Conservation (phyloP, 2,888 invertebrate genomes). For the Nemoura dubitans region DNA sequence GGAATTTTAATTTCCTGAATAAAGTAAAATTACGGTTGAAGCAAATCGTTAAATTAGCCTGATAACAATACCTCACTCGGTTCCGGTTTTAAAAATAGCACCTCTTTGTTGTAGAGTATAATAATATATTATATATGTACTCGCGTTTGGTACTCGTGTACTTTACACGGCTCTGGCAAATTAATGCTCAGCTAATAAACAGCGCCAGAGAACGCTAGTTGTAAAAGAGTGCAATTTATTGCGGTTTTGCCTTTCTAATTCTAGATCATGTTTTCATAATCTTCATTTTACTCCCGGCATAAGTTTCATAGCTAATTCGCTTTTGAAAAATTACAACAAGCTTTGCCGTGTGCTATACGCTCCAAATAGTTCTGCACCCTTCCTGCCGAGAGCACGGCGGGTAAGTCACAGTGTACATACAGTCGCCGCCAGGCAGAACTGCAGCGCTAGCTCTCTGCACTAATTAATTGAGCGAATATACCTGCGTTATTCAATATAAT, state of each 20-base stretch:
- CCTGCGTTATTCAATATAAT: too few relatives aligned
- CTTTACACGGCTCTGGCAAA: neutral
- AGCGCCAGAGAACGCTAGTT: neutral
- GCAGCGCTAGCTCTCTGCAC: too few relatives aligned
- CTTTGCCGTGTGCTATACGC: neutral
- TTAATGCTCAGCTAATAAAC: neutral
- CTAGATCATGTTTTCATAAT: constrained; percentile 12
- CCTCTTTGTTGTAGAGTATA: neutral
- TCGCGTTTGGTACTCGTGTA: too few relatives aligned
- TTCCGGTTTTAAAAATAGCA: neutral
- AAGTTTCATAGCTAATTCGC: constrained; percentile 3
- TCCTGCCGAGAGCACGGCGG: too few relatives aligned
- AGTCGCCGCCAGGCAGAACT: too few relatives aligned
- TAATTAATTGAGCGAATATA: too few relatives aligned
- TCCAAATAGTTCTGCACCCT: neutral
- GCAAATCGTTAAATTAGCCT: neutral
- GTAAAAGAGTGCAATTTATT: neutral
- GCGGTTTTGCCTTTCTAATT: neutral
- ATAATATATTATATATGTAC: too few relatives aligned
- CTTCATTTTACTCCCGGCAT: neutral
- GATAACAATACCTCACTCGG: neutral
- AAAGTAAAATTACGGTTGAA: neutral
- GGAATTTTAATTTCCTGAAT: neutral
- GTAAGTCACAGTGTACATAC: too few relatives aligned
- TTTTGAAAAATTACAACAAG: neutral